These are phyloP conservation scores for Mycteria americana DNA, from an alignment of 2,797 vertebrate genomes.

Conservation along the genomic window DNA sequence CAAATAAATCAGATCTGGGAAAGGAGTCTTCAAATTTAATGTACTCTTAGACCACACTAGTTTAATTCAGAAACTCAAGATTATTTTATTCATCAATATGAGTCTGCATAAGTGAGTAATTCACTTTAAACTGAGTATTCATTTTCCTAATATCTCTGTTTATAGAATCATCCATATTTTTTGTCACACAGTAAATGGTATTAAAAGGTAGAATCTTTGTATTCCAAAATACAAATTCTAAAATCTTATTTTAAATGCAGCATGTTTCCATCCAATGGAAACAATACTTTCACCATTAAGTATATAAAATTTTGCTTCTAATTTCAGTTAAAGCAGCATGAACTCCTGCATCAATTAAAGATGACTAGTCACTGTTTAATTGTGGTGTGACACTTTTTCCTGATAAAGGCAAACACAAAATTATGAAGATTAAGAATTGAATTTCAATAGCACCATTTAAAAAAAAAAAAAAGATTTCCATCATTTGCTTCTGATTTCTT, in stretches of 20 bases:
- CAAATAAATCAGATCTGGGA: not conserved
- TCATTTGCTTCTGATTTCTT: not conserved
- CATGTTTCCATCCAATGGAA: not conserved
- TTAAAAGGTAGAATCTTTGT: not conserved
- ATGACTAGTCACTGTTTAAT: not conserved
- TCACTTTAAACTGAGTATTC: not conserved
- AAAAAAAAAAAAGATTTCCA: not conserved
- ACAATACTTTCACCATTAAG: not conserved
- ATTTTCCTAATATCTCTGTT: not conserved
- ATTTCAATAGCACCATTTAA: not conserved
- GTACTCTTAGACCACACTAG: not conserved
- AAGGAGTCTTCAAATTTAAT: not conserved
- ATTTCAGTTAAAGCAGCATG: not conserved
- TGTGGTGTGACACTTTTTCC: not conserved
- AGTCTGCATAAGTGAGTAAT: not conserved
- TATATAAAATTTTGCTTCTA: not conserved
- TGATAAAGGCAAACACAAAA: conserved; percentile 1
- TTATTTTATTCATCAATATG: not conserved
- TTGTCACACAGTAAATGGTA: not conserved
- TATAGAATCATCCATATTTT: not conserved
- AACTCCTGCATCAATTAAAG: not conserved
- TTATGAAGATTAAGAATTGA: not conserved
- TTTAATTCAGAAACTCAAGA: not conserved
- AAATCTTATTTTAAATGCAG: not conserved
- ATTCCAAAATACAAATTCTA: not conserved